Percentiles rank a stretch among this genome's conserved stretches.
These are phyloP conservation scores for Pardosa pseudoannulata DNA, from an alignment of 2,888 invertebrate species.

Conservation along the genomic window DNA sequence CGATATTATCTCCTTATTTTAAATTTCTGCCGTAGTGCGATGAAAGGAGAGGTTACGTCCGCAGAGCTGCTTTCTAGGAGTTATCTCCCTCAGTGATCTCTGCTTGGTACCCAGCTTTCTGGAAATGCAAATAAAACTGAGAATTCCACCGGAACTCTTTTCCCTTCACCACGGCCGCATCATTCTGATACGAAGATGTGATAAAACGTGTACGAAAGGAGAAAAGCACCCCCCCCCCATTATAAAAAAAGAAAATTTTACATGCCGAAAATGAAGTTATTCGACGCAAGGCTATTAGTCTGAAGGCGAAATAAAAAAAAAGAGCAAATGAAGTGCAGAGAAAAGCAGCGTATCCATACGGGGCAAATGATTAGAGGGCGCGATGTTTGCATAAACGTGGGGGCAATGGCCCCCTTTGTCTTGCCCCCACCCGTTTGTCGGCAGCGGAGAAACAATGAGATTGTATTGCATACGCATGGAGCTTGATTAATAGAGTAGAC, in stretches of 20 bases:
- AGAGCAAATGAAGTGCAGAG: background rate
- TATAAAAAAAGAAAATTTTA: slow-evolving; percentile 18
- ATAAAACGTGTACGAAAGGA: background rate
- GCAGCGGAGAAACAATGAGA: slow-evolving; percentile 37
- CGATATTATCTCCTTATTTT: background rate
- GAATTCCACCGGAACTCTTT: background rate
- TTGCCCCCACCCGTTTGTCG: slow-evolving; percentile 15
- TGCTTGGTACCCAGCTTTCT: background rate
- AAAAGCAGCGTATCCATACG: background rate
- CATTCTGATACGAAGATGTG: background rate
- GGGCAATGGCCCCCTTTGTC: slow-evolving; percentile 31
- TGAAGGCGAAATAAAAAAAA: background rate
- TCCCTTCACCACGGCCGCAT: background rate
- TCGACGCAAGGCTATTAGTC: slow-evolving; percentile 3
- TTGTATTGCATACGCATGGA: slow-evolving; percentile 23
- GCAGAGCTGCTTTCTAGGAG: slow-evolving; percentile 7
- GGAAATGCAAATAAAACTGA: slow-evolving; percentile 21
- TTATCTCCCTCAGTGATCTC: background rate
- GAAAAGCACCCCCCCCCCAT: background rate
- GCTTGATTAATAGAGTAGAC: slow-evolving; percentile 44
- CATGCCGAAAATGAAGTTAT: slow-evolving; percentile 35
- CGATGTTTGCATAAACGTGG: slow-evolving; percentile 44
- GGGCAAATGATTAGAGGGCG: slow-evolving; percentile 28
- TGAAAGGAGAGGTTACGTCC: background rate
- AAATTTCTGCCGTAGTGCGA: background rate